Evolutionary conservation across 2,888 invertebrate genomes (phyloP).

Genomic region (Pseudolycoriella hygida): DNA sequence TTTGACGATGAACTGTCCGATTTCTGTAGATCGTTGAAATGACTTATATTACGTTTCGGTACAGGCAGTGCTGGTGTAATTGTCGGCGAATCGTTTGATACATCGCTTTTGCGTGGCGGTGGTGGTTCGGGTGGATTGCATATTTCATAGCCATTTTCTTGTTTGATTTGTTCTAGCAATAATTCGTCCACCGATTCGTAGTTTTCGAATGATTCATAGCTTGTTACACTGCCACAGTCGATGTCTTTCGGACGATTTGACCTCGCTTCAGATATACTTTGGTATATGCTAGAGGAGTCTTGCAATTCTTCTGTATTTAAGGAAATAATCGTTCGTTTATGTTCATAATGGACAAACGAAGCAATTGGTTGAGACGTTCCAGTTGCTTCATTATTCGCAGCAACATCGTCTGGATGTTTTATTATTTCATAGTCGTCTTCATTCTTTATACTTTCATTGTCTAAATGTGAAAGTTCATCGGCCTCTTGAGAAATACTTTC

Average conservation of each 20-base stretch:
- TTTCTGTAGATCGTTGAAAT: neutral
- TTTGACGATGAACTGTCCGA: conserved; percentile 10
- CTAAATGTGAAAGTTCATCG: conserved; percentile 7
- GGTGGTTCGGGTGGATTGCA: conserved; percentile 17
- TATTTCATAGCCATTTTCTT: conserved; percentile 23
- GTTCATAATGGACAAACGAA: neutral
- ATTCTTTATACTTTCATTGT: neutral
- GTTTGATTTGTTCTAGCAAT: conserved; percentile 7
- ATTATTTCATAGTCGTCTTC: conserved; percentile 12
- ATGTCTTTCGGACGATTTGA: conserved; percentile 3
- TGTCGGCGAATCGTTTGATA: neutral
- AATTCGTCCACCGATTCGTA: conserved; percentile 22
- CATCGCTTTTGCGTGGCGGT: conserved; percentile 4
- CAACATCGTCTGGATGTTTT: neutral
- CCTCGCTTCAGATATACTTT: conserved; percentile 21
- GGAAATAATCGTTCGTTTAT: neutral
- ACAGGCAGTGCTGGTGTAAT: conserved; percentile 18
- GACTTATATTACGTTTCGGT: conserved; percentile 20
- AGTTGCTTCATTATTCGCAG: neutral
- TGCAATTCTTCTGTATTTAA: neutral
- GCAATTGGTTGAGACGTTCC: neutral
- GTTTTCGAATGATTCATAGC: conserved; percentile 18
- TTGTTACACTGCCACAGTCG: conserved; percentile 6
- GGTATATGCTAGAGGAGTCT: conserved; percentile 17
- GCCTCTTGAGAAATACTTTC: conserved; percentile 6